Evolutionary conservation across 2,113 vertebrate species (phyloP).

Genomic region (Microtus richardsoni): DNA sequence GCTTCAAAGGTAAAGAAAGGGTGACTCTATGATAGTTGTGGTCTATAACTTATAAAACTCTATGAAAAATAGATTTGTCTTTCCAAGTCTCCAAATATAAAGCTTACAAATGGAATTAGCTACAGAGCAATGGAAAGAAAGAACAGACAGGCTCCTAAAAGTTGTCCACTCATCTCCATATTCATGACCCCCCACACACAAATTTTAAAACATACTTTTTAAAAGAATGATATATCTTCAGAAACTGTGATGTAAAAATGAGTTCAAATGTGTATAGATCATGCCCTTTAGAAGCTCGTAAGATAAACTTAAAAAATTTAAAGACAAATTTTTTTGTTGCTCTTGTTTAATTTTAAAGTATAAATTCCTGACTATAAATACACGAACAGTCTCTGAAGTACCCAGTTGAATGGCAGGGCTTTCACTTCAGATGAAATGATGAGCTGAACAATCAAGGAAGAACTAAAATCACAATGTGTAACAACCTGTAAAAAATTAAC

Average conservation of each 20-base stretch:
- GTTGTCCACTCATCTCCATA: background rate
- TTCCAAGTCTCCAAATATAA: background rate
- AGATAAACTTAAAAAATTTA: background rate
- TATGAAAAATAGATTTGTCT: background rate
- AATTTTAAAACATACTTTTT: background rate
- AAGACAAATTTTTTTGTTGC: background rate
- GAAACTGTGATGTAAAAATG: background rate
- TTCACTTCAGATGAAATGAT: background rate
- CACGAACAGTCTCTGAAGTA: background rate
- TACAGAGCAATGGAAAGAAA: background rate
- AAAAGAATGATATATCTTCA: background rate
- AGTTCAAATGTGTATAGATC: background rate
- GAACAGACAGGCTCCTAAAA: background rate
- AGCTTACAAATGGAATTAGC: background rate
- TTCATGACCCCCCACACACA: background rate
- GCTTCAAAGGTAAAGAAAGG: background rate
- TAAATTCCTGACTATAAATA: background rate
- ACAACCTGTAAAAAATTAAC: background rate
- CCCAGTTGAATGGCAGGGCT: background rate
- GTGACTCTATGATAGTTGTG: background rate
- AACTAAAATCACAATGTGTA: conserved; percentile 3
- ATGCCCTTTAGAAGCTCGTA: background rate
- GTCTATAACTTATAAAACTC: background rate
- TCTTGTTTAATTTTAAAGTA: conserved; percentile 8
- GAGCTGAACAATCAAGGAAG: background rate